Percentiles rank a stretch among this genome's conserved stretches.
Evolutionary conservation across 2,113 vertebrate species (phyloP).

Genomic region (Stigmatopora nigra): DNA sequence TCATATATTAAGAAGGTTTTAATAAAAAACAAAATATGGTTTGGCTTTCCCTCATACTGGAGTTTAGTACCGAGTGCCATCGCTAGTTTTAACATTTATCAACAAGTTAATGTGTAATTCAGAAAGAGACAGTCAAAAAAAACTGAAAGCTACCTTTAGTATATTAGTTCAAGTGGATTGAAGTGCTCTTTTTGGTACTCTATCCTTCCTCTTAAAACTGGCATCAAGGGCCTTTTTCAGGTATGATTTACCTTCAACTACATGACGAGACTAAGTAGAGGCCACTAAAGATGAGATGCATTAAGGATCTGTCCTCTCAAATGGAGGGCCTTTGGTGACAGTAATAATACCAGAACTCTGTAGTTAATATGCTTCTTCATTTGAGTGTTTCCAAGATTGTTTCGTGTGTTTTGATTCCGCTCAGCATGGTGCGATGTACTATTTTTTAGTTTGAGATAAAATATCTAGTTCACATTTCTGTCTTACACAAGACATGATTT

Average conservation of each 20-base stretch:
- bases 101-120: not conserved
- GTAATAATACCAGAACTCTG: slow-evolving; percentile 34
- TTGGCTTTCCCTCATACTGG: slow-evolving; percentile 12
- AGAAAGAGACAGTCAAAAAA: not conserved
- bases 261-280: slow-evolving; percentile 41
- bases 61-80: not conserved
- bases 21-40: slow-evolving; percentile 6
- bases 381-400: slow-evolving; percentile 44
- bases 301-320: slow-evolving; percentile 43
- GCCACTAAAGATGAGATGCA: slow-evolving; percentile 43
- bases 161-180: slow-evolving; percentile 54
- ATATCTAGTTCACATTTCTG: not conserved
- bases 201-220: slow-evolving; percentile 37
- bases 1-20: slow-evolving; percentile 61
- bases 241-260: slow-evolving; percentile 50
- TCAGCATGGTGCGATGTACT: slow-evolving; percentile 28
- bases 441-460: not conserved
- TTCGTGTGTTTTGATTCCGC: slow-evolving; percentile 30
- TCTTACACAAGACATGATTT: too few relatives aligned
- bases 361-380: slow-evolving; percentile 43
- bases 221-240: slow-evolving; percentile 53
- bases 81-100: not conserved
- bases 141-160: slow-evolving; percentile 35
- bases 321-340: slow-evolving; percentile 51
- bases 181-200: slow-evolving; percentile 50